phyloP scores from a whole-genome alignment of 1,140 invertebrate genomes.

The Ctenoplectra terminalis region DNA sequence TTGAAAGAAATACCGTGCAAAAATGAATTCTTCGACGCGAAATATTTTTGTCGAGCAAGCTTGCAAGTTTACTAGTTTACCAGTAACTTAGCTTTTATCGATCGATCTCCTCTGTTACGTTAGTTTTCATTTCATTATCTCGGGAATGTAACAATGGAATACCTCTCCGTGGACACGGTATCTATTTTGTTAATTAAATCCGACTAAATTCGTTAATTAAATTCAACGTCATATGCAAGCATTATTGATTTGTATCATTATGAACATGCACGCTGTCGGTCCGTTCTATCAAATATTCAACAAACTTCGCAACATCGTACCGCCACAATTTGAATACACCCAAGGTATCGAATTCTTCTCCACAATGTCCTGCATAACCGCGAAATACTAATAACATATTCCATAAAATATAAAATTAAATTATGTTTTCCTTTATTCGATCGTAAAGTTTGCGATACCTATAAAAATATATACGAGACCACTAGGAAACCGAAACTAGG shows the following conservation, averaged over 20 bases:
- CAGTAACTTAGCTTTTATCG: background rate
- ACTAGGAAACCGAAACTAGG: background rate
- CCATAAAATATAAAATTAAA: no score
- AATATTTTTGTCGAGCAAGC: no score
- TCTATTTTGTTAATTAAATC: conserved; percentile 42
- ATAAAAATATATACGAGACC: background rate
- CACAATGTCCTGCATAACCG: background rate
- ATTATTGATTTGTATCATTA: conserved; percentile 21
- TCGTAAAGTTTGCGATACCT: no score
- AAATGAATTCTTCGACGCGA: no score
- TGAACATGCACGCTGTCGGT: background rate
- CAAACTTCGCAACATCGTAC: background rate
- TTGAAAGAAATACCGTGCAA: background rate
- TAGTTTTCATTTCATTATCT: background rate
- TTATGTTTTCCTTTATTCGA: no score
- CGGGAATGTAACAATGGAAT: background rate
- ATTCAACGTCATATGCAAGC: conserved; percentile 44
- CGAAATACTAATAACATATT: no score
- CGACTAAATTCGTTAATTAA: conserved; percentile 36
- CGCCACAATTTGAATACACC: background rate
- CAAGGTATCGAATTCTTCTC: background rate
- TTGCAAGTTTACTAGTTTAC: no score
- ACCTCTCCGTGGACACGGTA: background rate
- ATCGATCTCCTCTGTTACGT: background rate
- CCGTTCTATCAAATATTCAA: background rate